Evolutionary conservation across 2,797 vertebrate species (phyloP), one percentile per base, ranked within the genome.

Genomic region (Cirrhinus molitorella): DNA sequence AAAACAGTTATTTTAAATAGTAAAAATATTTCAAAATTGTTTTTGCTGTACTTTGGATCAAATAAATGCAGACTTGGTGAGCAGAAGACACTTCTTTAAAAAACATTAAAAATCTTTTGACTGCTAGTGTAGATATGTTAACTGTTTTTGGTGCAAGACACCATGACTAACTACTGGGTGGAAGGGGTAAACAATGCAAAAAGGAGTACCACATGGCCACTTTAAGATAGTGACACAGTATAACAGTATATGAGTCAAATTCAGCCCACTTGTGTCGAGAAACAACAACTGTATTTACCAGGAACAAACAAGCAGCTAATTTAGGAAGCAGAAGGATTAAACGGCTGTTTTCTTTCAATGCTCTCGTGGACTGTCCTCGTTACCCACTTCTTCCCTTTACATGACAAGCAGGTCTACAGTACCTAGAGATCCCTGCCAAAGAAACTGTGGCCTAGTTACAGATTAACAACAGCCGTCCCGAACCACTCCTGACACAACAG

Each of bases 371-470:
- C 84, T 57, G 75, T 83, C 79, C 86, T 83, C 37, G 31, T 87
- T 83, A 87, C 79, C 79, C 61, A 87, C 63, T 85, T 89, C 80
- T 49, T 25, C 37, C 80, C 37, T 85, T 72, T 66, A 85, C 65
- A 79, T 61, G 47, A 85, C 75, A 63, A 67, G 53, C 65, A 71
- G 53, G 53, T 81, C 65, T 73, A 78, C 43, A 47, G 47, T 47
- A 85, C 68, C 49, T 40, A 37, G 19, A 87, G 77, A 83, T 72
- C 43, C 49, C 47, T 72, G 77, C 63, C 80, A 78, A 77, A 49
- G 63, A 75, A 80, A 61, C n/a, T 23, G 51, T 68, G 77, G 51
- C 79, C 87, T 80, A 83, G 81, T 88, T 86, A 83, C 81, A 84
- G 65, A 80, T 85, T 84, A 87, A 89, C 80, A 83, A 79, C 83